Evolutionary conservation across 2,797 vertebrate species (phyloP), one percentile per base, ranked within the genome.

Genomic region (Pipistrellus pygmaeus): DNA sequence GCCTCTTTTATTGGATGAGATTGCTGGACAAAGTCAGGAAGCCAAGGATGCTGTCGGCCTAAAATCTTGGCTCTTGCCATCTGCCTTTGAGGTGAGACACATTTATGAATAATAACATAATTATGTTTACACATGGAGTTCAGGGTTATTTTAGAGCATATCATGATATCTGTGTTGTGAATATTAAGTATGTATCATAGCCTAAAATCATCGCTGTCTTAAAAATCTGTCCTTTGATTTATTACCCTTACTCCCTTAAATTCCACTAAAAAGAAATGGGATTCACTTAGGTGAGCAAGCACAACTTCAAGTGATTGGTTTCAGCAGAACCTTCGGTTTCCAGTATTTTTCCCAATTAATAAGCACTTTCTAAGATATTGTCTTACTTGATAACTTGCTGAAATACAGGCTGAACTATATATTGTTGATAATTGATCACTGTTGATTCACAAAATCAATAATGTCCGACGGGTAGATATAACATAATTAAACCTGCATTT

Each of bases 201-300:
- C 8, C 23, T 87, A 35, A 51, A 46, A 18, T 27, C 9, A 64
- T 38, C 35, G 84, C 25, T 15, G 25, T 4, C 41, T 48, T 20
- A 71, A 35, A 72, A 78, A 30, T 73, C 5, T 35, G 15, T 30
- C 25, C 95, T 96, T 93, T 90, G 96, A 95, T 92, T 93, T 87
- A 82, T 94, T 97, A 95, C 0, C 91, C 81, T 89, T 53, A 95
- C 88, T 84, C 85, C 96, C 95, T 98, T 97, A 96, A 94, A 85
- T 97, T 97, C 96, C 85, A 97, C 96, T 98, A 93, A 91, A 94
- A 91, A 96, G 90, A 41, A 44, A 30, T 64, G 25, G 27, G 2
- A n/a, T 48, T 69, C 11, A 38, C 13, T 81, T 32, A 23, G 11
- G 3, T 77, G 41, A 41, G 21, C 66, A 75, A 68, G 2, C 18